Conservation (phyloP, 2,797 vertebrate species). For the Potorous gilbertii region DNA sequence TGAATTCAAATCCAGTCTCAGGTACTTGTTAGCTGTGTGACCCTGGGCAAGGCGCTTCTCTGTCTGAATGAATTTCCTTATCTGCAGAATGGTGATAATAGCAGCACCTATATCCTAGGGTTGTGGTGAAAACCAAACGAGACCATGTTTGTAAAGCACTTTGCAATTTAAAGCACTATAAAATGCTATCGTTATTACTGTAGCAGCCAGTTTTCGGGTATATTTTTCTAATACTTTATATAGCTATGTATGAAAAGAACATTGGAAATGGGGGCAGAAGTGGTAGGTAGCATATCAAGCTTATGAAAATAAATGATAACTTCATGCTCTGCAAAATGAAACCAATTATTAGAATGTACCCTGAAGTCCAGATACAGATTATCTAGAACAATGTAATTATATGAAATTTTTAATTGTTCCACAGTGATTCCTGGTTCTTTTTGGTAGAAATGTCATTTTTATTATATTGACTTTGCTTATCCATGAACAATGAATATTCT, state of each 20-base stretch:
- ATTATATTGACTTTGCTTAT: too few species aligned
- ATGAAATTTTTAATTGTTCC: neutral
- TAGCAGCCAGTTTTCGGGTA: neutral
- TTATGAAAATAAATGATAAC: conserved; percentile 17
- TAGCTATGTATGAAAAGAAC: neutral
- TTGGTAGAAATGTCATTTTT: too few species aligned
- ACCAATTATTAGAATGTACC: conserved; percentile 5
- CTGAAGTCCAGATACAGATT: conserved; percentile 2
- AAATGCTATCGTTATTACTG: neutral
- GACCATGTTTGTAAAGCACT: neutral
- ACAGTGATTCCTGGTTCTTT: too few species aligned
- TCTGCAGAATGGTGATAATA: neutral
- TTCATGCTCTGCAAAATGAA: conserved; percentile 6
- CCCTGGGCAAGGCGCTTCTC: neutral
- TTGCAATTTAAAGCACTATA: neutral
- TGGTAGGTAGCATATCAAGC: neutral
- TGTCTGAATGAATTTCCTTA: neutral
- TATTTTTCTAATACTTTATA: conserved; percentile 38
- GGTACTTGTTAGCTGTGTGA: neutral
- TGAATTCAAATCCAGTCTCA: too few species aligned
- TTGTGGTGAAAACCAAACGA: neutral
- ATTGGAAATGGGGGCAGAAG: neutral
- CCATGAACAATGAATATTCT: too few species aligned
- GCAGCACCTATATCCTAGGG: neutral
- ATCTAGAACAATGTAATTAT: conserved; percentile 8